Evolutionary conservation across 2,113 vertebrate species (phyloP), one percentile per base, ranked within the genome.

Genomic region (Vimba vimba): DNA sequence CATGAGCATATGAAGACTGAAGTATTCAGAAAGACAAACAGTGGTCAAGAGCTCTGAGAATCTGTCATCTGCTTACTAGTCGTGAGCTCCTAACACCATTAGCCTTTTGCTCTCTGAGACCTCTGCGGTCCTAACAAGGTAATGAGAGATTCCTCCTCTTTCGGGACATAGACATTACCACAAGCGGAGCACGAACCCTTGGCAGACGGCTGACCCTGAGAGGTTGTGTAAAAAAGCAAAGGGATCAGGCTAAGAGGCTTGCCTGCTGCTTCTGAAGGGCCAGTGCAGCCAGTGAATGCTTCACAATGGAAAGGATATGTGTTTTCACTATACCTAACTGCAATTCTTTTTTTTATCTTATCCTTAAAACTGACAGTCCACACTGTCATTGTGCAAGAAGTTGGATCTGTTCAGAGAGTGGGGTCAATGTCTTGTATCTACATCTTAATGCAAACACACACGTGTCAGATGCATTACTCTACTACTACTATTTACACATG

Each of bases 11-110:
- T 52, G 75, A 52, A 55, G n/a, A n/a, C 39, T 39, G 36, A 50
- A 45, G 25, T 12, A 43, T 64, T 80, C 25, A 83, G 45, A 23
- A 27, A 57, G 62, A 83, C 82, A 80, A 86, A 50, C 77, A 86
- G 52, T 66, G 21, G 74, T 79, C 43, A 68, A 75, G 64, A 75
- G 47, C 45, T 80, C 76, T 77, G 66, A 83, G 64, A 84, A 84
- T 71, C 60, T 71, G 23, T 88, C 82, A 89, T 86, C 85, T 85
- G 85, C 82, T 89, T 88, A 85, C 83, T 60, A 82, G 62, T 52
- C n/a, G 52, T 88, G 75, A 89, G 80, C 86, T 89, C 79, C 83
- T 87, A 78, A 88, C 83, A 85, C 66, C 55, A 85, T 89, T 89
- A 89, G 87, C 85, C 62, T 71, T 86, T 60, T 73, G 69, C 66